Conservation (phyloP, 2,888 invertebrate genomes). For the Apamea monoglypha region DNA sequence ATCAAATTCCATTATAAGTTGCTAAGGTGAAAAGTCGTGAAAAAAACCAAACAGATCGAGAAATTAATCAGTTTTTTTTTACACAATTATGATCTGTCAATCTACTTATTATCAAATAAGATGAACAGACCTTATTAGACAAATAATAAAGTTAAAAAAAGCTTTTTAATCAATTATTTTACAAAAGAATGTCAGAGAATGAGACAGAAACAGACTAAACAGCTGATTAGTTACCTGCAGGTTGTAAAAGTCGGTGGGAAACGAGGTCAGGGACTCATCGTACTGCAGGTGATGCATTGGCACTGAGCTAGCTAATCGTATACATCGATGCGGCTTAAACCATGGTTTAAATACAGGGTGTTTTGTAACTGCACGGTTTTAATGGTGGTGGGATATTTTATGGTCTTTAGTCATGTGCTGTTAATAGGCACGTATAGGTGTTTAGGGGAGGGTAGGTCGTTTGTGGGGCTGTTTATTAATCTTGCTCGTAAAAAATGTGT, state of each 20-base stretch:
- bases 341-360: constrained; percentile 40
- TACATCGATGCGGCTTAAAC: constrained; percentile 51
- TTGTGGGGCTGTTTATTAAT: background rate
- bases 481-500: background rate
- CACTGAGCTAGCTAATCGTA: constrained; percentile 53
- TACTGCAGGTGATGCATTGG: constrained; percentile 49
- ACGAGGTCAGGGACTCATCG: constrained; percentile 50
- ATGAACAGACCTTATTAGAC: background rate
- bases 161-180: background rate
- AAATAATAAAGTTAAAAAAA: background rate
- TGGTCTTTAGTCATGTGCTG: constrained; percentile 5
- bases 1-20: background rate
- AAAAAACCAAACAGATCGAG: background rate
- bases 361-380: constrained; percentile 33
- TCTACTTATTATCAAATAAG: background rate
- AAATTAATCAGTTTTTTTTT: background rate
- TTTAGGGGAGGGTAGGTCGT: background rate
- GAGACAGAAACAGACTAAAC: constrained; percentile 7
- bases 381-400: constrained; percentile 21
- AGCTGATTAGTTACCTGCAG: constrained; percentile 38
- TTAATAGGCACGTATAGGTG: constrained; percentile 20
- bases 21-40: background rate
- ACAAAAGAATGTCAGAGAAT: background rate
- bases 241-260: constrained; percentile 46
- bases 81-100: background rate